Percentiles rank a stretch among this genome's conserved stretches.
Evolutionary conservation across 2,888 invertebrate species (phyloP).

Genomic region (Dolichomitus sp.): DNA sequence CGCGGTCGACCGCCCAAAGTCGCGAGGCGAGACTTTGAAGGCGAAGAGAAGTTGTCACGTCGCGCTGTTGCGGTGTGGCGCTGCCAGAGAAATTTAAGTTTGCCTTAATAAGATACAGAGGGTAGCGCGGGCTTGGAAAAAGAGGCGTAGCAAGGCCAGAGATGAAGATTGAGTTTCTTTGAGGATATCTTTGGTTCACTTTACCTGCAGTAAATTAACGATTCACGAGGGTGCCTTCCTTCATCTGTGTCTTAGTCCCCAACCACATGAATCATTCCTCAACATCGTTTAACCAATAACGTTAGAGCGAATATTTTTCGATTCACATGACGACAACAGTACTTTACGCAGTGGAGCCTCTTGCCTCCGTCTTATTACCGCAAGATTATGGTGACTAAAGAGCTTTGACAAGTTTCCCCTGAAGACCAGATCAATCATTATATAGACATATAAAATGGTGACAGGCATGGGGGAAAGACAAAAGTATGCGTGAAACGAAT

Average conservation of each 20-base stretch:
- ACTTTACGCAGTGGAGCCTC: conserved; percentile 2
- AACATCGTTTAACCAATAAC: conserved; percentile 71
- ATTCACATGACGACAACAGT: conserved; percentile 60
- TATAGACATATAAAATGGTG: conserved; percentile 61
- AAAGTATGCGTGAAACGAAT: conserved; percentile 53
- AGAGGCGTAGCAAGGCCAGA: conserved; percentile 33
- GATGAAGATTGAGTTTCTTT: conserved; percentile 66
- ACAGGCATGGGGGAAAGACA: conserved; percentile 31
- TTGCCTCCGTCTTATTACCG: conserved; percentile 41
- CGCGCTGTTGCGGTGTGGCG: conserved; percentile 48
- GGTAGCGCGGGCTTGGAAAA: conserved; percentile 24
- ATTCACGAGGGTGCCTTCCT: conserved; percentile 67
- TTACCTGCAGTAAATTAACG: conserved; percentile 79
- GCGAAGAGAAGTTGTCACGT: conserved; percentile 62
- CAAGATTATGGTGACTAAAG: conserved; percentile 57
- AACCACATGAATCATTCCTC: conserved; percentile 58
- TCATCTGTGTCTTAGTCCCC: neutral
- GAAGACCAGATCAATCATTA: conserved; percentile 62
- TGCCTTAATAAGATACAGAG: conserved; percentile 58
- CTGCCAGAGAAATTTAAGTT: conserved; percentile 63
- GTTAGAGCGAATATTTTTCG: conserved; percentile 61
- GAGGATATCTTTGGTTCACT: conserved; percentile 73
- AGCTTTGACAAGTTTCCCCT: conserved; percentile 57
- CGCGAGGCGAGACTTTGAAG: conserved; percentile 59
- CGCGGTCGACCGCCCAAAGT: conserved; percentile 43